phyloP scores from a whole-genome alignment of 2,888 invertebrate species.

The Latheticus oryzae region DNA sequence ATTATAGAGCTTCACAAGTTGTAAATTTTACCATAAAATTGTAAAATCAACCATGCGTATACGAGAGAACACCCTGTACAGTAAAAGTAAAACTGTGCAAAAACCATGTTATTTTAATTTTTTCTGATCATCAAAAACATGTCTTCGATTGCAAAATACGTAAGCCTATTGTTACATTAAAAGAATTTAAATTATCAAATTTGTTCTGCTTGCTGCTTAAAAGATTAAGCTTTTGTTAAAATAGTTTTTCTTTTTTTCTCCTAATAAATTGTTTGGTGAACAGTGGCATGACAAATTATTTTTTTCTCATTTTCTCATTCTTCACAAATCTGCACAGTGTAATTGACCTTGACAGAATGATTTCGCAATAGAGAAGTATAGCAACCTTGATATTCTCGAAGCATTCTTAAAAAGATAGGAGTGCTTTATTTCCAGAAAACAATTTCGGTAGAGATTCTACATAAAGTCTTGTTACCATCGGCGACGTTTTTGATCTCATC shows the following conservation, averaged over 20 bases:
- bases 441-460: constrained; percentile 7
- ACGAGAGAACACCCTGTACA: too few relatives aligned
- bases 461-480: constrained; percentile 37
- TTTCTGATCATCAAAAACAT: too few relatives aligned
- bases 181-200: too few relatives aligned
- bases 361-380: constrained; percentile 28
- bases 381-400: constrained; percentile 13
- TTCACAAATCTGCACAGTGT: constrained; percentile 24
- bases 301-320: too few relatives aligned
- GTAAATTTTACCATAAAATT: too few relatives aligned
- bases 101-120: too few relatives aligned
- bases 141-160: too few relatives aligned
- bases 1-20: too few relatives aligned
- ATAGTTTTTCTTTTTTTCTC: too few relatives aligned
- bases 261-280: constrained; percentile 10
- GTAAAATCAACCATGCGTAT: too few relatives aligned
- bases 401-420: background rate
- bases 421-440: constrained; percentile 10
- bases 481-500: constrained; percentile 38
- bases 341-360: constrained; percentile 29
- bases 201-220: background rate
- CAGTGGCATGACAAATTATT: constrained; percentile 10
- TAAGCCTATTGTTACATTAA: too few relatives aligned
- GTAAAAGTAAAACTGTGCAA: too few relatives aligned
- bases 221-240: constrained; percentile 19